Evolutionary conservation across 1,140 invertebrate species (phyloP).

Genomic region (Chymomyza costata): DNA sequence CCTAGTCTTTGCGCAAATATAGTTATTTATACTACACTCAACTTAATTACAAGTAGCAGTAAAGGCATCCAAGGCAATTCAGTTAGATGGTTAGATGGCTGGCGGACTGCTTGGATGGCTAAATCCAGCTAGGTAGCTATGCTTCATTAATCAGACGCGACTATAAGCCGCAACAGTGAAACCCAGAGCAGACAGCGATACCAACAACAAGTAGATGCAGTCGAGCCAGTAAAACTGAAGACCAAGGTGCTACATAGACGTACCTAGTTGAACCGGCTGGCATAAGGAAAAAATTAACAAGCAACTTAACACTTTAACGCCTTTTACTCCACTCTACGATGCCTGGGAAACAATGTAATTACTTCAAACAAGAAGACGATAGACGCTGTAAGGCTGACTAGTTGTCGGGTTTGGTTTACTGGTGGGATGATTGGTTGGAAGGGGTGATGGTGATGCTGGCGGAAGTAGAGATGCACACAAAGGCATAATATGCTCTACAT

Average conservation of each 20-base stretch:
- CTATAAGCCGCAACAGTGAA: constrained; percentile 64
- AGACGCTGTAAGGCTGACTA: background rate
- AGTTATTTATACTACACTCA: constrained; percentile 72
- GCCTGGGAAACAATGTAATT: constrained; percentile 70
- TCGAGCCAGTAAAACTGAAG: no score
- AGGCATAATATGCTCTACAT: no score
- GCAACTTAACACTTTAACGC: constrained; percentile 73
- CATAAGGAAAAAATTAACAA: constrained; percentile 63
- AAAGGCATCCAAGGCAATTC: constrained; percentile 39
- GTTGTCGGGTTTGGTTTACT: no score
- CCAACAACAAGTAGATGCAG: constrained; percentile 14
- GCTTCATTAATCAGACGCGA: constrained; percentile 71
- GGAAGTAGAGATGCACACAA: no score
- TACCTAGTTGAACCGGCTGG: constrained; percentile 11
- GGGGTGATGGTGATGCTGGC: no score
- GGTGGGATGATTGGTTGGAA: no score
- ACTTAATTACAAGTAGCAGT: constrained; percentile 66
- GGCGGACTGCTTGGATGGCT: no score
- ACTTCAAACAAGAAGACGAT: constrained; percentile 63
- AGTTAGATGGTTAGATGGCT: no score
- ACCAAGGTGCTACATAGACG: constrained; percentile 12
- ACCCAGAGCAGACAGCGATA: constrained; percentile 13
- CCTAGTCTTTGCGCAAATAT: constrained; percentile 56
- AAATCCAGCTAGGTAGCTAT: constrained; percentile 66
- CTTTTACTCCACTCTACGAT: constrained; percentile 68